A percentile compares a stretch with the other conserved stretches of the same genome.
Conservation (phyloP, 1,140 invertebrate genomes). For the Bombus confusus region DNA sequence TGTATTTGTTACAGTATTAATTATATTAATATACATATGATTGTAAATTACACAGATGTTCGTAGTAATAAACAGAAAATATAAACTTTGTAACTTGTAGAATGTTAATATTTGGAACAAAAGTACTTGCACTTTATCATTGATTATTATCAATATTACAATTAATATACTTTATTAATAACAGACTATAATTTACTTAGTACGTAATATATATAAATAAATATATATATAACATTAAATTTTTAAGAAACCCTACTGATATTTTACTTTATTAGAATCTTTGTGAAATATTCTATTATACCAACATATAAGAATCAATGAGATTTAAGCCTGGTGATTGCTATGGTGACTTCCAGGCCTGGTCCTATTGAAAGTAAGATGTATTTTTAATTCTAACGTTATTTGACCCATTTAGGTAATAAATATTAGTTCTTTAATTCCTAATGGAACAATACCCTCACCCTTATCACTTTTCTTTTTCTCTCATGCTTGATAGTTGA, state of each 20-base stretch:
- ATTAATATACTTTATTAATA: background rate
- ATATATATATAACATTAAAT: too few relatives aligned
- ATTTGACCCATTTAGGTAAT: background rate
- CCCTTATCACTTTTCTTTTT: background rate
- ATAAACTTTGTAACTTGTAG: background rate
- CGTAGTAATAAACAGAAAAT: background rate
- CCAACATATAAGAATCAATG: background rate
- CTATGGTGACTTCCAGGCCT: too few relatives aligned
- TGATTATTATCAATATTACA: background rate
- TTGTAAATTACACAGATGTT: background rate
- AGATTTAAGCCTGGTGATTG: background rate
- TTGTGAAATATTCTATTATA: too few relatives aligned
- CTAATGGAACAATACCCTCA: background rate
- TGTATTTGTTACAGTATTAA: background rate
- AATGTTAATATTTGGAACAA: background rate
- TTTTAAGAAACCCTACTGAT: background rate
- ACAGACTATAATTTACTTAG: background rate
- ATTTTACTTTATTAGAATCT: background rate
- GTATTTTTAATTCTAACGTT: background rate
- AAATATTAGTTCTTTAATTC: background rate
- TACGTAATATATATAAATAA: too few relatives aligned
- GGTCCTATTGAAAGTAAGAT: background rate
- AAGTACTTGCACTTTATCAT: background rate
- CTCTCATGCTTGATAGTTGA: background rate
- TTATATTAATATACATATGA: background rate